Base-by-base conservation (phyloP, 1,140 invertebrate species). In the Drosophila sturtevanti region DNA sequence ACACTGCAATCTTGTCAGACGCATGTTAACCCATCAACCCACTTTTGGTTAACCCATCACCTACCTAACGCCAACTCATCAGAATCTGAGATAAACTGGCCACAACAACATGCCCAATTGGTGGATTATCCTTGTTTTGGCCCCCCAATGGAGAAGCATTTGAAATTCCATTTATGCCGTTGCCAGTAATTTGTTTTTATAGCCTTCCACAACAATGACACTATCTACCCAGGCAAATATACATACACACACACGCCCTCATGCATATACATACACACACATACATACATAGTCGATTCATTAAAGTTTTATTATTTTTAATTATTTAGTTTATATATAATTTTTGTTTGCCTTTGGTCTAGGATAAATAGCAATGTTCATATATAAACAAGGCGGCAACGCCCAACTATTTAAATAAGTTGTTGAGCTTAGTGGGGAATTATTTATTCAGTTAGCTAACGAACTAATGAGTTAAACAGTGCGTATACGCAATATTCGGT, bases 221-320 rank as follows among this genome's bases (percentile, higher is more conserved):
- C 22, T 4, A 31, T 31, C 6, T 6, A 31, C 27, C 27, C 27
- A 31, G 5, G 27, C 27, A 16, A n/a, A n/a, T 21, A 21, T 4
- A 63, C 60, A 66, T 48, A 48, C 27, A 56, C 24, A 16, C 24
- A 16, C 7, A 66, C n/a, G n/a, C n/a, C n/a, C n/a, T n/a, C n/a
- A n/a, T n/a, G n/a, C 12, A 44, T 21, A 21, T 4, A 63, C 60
- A 66, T 48, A 48, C 27, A 56, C 24, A 16, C 24, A 16, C 7
- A 66, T 51, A 63, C 59, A 1, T 14, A 44, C 14, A 44, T 7
- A 44, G 16, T 21, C 41, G 21, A 48, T 10, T 48, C 41, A 72
- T 84, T 77, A 84, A 84, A 72, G 59, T 87, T 79, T 70, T 69
- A 81, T 80, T 70, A 79, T 72, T 72, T 81, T 72, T 81, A 87